Base-by-base conservation (phyloP, 2,797 vertebrate species). In the Erethizon dorsatum region DNA sequence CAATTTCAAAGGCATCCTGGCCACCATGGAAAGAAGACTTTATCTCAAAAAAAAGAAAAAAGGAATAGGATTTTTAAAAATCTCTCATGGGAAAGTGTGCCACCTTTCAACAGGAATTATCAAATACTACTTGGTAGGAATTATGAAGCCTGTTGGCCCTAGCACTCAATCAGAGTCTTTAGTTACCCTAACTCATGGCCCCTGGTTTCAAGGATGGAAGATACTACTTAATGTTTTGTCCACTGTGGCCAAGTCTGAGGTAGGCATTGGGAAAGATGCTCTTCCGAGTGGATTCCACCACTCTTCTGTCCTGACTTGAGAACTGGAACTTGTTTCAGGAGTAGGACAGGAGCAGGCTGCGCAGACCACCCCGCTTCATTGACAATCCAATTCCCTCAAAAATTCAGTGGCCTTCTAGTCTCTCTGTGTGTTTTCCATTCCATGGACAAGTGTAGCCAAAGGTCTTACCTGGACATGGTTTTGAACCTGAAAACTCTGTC, bases 351-450 rank as follows among this genome's bases (percentile, higher is more conserved):
- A 14, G 6, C 5, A 47, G 31, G 7, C 54, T 45, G 4, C 26
- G 20, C n/a, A 82, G 20, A 65, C 7, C 69, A 20, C 63, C 28
- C n/a, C 47, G 12, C 5, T 18, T 71, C 18, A 57, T 59, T 63
- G 47, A 26, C 18, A 65, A 2, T 47, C 45, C 13, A 45, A 0
- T n/a, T 84, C 26, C 45, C 67, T 93, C 31, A 82, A 26, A 80
- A 69, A 37, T 75, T n/a, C 31, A 69, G 9, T 45, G 37, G 52
- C 31, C 56, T 80, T 63, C 50, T n/a, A 12, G 17, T 79, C n/a
- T 83, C 0, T 75, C 61, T 90, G 63, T 91, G 93, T 93, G 86
- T 65, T 63, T 8, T 94, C 67, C 47, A 41, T 91, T 93, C 67
- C 45, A 57, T 93, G 18, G 79, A 52, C n/a, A 80, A 65, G 13